Evolutionary conservation across 2,888 invertebrate genomes (phyloP).

Genomic region (Tridacna crocea): DNA sequence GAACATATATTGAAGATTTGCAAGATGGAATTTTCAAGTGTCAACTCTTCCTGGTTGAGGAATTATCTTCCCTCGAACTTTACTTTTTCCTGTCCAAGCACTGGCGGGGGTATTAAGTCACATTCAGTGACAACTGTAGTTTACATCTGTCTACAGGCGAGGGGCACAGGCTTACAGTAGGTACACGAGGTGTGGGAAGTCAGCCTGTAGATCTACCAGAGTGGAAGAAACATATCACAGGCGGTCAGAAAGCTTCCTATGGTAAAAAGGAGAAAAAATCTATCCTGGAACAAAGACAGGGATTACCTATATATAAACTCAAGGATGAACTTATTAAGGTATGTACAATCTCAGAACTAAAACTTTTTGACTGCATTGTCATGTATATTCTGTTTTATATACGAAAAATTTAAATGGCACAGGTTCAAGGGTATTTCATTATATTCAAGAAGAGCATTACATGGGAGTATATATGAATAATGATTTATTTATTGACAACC

Average conservation of each 20-base stretch:
- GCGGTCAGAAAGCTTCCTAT: slow-evolving; percentile 98
- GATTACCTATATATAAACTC: slow-evolving; percentile 97
- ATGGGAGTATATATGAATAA: no score
- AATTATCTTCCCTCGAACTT: no score
- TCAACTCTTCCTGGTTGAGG: no score
- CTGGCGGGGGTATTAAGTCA: no score
- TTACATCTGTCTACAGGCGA: slow-evolving; percentile 85
- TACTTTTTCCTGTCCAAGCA: no score
- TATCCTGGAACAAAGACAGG: slow-evolving; percentile 96
- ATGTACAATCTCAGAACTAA: slow-evolving; percentile 65
- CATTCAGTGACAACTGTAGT: no score
- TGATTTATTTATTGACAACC: no score
- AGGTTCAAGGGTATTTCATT: no score
- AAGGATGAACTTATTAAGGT: slow-evolving; percentile 97
- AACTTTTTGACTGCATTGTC: neutral
- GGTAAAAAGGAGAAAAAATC: slow-evolving; percentile 98
- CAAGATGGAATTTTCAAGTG: no score
- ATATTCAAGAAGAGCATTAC: no score
- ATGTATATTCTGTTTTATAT: neutral
- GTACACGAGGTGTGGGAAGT: slow-evolving; percentile 91
- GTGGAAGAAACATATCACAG: slow-evolving; percentile 99
- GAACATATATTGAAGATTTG: no score
- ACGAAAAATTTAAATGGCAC: neutral
- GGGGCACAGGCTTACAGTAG: slow-evolving; percentile 89
- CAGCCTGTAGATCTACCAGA: slow-evolving; percentile 92